These are phyloP conservation scores for Parazoanthus swiftii DNA, from an alignment of 92 coral and sea anemone genomes.

Conservation along the genomic window DNA sequence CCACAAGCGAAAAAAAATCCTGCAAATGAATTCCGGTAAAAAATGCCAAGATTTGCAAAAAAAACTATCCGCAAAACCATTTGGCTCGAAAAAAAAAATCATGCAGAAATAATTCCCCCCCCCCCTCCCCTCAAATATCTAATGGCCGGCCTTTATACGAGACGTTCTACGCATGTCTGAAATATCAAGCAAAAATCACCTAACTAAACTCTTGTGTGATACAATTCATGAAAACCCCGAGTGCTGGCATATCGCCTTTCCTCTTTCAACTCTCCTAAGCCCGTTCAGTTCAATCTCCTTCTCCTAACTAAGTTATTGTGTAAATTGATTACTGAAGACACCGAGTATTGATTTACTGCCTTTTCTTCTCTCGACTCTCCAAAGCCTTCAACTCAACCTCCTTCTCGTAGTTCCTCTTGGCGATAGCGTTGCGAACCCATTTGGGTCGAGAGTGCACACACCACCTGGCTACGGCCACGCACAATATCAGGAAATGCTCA, in stretches of 20 bases:
- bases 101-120: too few relatives aligned
- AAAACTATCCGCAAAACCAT: too few relatives aligned
- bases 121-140: too few relatives aligned
- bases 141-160: too few relatives aligned
- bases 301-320: background rate
- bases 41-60: too few relatives aligned
- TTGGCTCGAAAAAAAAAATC: too few relatives aligned
- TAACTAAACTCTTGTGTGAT: background rate
- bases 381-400: conserved; percentile 59
- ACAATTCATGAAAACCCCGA: background rate
- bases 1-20: too few relatives aligned
- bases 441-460: conserved; percentile 84
- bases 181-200: background rate
- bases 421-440: conserved; percentile 95
- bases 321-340: background rate
- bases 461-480: conserved; percentile 81
- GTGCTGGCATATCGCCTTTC: background rate
- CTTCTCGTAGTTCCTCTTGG: conserved; percentile 83
- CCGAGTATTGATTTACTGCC: background rate
- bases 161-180: background rate
- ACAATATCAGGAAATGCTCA: conserved; percentile 87
- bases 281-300: conserved; percentile 55
- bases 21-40: too few relatives aligned
- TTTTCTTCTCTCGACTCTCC: conserved; percentile 48
- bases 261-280: conserved; percentile 45